These are phyloP conservation scores for Anticlea derivata DNA, from an alignment of 2,888 invertebrate species.

Conservation along the genomic window DNA sequence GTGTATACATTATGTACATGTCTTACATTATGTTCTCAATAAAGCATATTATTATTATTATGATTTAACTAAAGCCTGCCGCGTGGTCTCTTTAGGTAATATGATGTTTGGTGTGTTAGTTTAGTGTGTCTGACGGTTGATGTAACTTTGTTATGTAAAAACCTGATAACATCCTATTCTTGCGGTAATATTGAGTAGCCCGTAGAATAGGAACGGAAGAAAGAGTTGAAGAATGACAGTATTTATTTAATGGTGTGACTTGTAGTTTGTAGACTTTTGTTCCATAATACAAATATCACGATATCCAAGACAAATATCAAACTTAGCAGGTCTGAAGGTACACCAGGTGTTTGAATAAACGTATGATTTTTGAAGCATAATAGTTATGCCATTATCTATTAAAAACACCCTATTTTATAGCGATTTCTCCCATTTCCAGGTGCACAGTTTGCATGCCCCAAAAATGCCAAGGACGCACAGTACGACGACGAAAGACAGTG, in stretches of 20 bases:
- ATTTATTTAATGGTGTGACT: too few species aligned
- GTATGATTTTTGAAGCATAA: too few species aligned
- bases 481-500: conserved; percentile 92
- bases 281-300: too few species aligned
- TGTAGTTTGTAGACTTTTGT: too few species aligned
- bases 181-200: conserved; percentile 8
- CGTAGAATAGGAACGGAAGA: background rate
- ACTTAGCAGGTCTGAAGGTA: too few species aligned
- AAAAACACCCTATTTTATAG: background rate
- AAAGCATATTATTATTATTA: too few species aligned
- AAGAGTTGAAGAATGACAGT: too few species aligned
- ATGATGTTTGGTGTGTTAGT: conserved; percentile 19
- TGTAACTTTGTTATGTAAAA: conserved; percentile 34
- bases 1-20: too few species aligned
- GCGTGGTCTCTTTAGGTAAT: conserved; percentile 6
- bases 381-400: background rate
- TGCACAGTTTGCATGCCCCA: conserved; percentile 89
- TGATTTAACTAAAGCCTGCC: background rate
- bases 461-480: conserved; percentile 87
- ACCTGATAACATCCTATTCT: conserved; percentile 24
- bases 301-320: too few species aligned
- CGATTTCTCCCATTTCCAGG: conserved; percentile 54
- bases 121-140: conserved; percentile 15
- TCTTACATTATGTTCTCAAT: too few species aligned
- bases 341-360: too few species aligned